phyloP scores from a whole-genome alignment of 2,113 vertebrate genomes.

The Sus scrofa region DNA sequence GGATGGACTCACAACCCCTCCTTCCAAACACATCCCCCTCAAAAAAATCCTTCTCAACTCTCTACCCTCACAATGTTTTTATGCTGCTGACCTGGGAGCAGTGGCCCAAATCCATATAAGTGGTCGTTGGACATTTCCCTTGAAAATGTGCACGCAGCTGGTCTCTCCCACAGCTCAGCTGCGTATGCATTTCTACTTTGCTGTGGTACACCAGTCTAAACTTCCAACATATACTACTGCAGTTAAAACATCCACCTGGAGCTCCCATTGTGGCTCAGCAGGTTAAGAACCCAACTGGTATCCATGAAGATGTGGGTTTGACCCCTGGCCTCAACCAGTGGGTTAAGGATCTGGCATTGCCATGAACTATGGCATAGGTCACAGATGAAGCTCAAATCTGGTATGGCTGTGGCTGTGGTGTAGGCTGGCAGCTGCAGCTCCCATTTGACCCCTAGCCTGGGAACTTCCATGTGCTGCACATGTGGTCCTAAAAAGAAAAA shows the following conservation, averaged over 20 bases:
- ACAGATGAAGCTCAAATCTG: no score
- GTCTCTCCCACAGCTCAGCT: background rate
- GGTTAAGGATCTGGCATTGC: no score
- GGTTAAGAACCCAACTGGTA: background rate
- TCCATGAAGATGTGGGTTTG: background rate
- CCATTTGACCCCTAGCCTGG: no score
- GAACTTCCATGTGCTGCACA: no score
- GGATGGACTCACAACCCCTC: background rate
- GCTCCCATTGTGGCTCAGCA: background rate
- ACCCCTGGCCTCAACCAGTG: no score
- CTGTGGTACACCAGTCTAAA: background rate
- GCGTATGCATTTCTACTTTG: no score
- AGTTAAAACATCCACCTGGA: background rate
- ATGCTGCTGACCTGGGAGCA: background rate
- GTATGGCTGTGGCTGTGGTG: no score
- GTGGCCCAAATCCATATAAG: background rate
- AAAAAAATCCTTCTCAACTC: background rate
- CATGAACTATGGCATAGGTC: no score
- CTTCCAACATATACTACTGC: rapidly evolving
- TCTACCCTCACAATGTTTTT: background rate
- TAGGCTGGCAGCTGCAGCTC: no score
- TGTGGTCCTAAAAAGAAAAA: no score
- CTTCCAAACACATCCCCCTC: background rate
- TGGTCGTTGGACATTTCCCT: background rate
- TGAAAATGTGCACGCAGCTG: rapidly evolving